These are phyloP conservation scores for Drosophila bocki DNA, from an alignment of 1,140 invertebrate species.

Conservation along the genomic window DNA sequence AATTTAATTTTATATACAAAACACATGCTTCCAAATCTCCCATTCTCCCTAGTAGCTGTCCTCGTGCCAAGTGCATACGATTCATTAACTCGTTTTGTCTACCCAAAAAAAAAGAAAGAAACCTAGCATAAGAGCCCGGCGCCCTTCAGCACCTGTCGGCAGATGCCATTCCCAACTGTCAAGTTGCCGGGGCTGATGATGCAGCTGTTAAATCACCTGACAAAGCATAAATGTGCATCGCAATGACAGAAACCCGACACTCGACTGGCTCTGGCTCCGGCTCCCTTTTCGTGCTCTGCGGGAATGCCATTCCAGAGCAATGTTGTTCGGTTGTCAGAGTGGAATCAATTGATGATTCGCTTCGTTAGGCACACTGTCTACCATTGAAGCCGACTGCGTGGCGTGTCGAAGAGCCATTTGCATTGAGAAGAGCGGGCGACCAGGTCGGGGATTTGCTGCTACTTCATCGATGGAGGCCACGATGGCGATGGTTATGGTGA, in stretches of 20 bases:
- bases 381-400: constrained; percentile 37
- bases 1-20: constrained; percentile 17
- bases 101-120: constrained; percentile 2
- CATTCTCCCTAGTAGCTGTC: background rate
- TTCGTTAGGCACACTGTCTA: constrained; percentile 48
- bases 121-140: constrained; percentile 40
- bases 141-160: constrained; percentile 53
- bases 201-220: constrained; percentile 62
- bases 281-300: background rate
- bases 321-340: constrained; percentile 65
- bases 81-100: constrained; percentile 57
- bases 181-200: constrained; percentile 23
- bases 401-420: constrained; percentile 78
- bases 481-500: constrained; percentile 33
- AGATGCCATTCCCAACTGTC: constrained; percentile 1
- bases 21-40: background rate
- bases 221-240: constrained; percentile 51
- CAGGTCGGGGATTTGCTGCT: constrained; percentile 3
- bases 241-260: constrained; percentile 68
- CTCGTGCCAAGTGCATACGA: constrained; percentile 34
- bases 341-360: constrained; percentile 72
- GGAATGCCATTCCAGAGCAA: constrained; percentile 27
- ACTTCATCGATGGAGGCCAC: constrained; percentile 12
- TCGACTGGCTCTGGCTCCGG: constrained; percentile 42
- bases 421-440: constrained; percentile 68